Evolutionary conservation across 2,888 invertebrate species (phyloP), one percentile per base, ranked within the genome.

Genomic region (Dynastes tityus): DNA sequence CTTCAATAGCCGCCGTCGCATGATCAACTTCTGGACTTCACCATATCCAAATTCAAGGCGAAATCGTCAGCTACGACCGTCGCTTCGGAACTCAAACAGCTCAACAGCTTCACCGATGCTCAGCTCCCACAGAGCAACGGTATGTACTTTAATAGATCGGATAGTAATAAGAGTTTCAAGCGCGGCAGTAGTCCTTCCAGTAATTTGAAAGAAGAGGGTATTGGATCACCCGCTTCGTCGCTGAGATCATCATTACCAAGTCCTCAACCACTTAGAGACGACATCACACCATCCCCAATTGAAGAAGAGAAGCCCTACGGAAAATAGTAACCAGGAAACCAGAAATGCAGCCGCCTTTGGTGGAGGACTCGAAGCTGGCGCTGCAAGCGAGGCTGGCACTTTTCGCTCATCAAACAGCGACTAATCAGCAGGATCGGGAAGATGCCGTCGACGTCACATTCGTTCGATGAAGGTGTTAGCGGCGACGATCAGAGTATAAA

Each of bases 401-500:
- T 22, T 22, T 22, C 22, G 22, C 22, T 22, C 22, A 22, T 22
- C 85, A 91, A 91, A 86, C 90, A 90, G 83, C 84, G 87, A 79
- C 93, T 85, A 74, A 83, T 85, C 76, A 85, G 90, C 87, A 90
- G 92, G 84, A 89, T 94, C 87, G 94, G 95, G 87, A 94, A 95
- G 89, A 93, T 95, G 84, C 95, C 95, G 81, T 94, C 94, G 85
- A 95, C 95, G 85, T 94, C 95, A 83, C 93, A 92, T 87, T 93
- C 93, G 85, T 92, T 93, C 87, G 88, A 88, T 79, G 94, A 22
- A 22, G 92, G 92, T 82, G 89, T 92, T 81, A 92, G 92, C 84
- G 92, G 92, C 68, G 92, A 92, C 84, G 92, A 92, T 78, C 90
- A 91, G 82, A 92, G 92, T 85, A 89, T 90, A 83, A 89, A 89